phyloP scores from a whole-genome alignment of 2,797 vertebrate genomes.

The Danio tinwini region DNA sequence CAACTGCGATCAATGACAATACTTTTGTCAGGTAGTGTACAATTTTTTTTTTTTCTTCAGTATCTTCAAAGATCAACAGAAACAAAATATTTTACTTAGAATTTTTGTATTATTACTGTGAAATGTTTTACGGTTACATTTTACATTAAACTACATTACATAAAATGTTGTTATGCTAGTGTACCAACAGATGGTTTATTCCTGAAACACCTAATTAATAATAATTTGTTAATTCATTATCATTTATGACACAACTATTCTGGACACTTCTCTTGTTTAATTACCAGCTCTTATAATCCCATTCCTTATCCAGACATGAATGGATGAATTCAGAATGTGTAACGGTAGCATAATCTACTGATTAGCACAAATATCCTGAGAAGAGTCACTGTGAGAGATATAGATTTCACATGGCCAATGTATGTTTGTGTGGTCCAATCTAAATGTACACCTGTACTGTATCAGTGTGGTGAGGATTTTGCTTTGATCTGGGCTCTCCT shows the following conservation, averaged over 20 bases:
- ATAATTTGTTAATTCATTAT: background rate
- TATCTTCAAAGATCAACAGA: too few species aligned
- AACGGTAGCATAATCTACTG: background rate
- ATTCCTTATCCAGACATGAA: background rate
- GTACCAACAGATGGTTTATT: background rate
- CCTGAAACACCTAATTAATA: background rate
- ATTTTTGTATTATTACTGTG: too few species aligned
- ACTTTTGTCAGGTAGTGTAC: too few species aligned
- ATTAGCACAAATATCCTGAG: conserved; percentile 13
- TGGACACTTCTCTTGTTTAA: background rate
- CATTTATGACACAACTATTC: background rate
- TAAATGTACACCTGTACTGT: background rate
- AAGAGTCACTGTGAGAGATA: conserved; percentile 19
- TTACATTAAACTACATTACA: too few species aligned
- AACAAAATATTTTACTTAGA: too few species aligned
- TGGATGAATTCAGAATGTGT: background rate
- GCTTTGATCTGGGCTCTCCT: conserved; percentile 69
- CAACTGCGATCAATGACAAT: too few species aligned
- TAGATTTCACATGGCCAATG: conserved; percentile 7
- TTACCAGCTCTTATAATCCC: background rate
- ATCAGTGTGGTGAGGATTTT: conserved; percentile 51
- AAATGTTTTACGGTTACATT: too few species aligned
- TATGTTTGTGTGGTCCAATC: conserved; percentile 23
- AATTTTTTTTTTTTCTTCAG: too few species aligned
- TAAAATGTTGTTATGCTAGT: too few species aligned